phyloP scores from a whole-genome alignment of 2,113 vertebrate species.

The Oxyruncus cristatus region DNA sequence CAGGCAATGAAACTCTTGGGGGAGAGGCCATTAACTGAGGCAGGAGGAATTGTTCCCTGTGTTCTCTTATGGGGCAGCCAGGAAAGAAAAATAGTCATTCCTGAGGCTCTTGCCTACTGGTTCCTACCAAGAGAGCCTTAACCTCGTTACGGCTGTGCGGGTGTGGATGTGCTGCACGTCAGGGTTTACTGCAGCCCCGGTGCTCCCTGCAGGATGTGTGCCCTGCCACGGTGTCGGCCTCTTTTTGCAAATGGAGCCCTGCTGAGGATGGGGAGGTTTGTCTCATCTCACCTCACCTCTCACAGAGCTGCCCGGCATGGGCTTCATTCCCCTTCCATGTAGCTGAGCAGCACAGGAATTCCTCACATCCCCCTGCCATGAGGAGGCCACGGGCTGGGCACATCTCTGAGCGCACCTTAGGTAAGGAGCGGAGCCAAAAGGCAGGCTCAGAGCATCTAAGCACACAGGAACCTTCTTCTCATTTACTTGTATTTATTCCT shows the following conservation, averaged over 20 bases:
- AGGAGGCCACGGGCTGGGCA: neutral
- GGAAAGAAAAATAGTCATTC: constrained; percentile 49
- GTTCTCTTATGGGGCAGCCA: constrained; percentile 29
- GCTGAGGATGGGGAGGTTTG: neutral
- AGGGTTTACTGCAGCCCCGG: neutral
- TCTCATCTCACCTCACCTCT: neutral
- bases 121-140: constrained; percentile 53
- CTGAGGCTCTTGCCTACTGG: neutral
- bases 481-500: neutral
- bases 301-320: fast-evolving
- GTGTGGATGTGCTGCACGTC: neutral
- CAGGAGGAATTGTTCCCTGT: neutral
- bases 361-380: neutral
- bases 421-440: neutral
- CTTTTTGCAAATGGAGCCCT: neutral
- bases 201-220: neutral
- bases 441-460: neutral
- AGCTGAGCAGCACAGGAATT: neutral
- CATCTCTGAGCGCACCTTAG: neutral
- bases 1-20: neutral
- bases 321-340: neutral
- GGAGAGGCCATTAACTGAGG: constrained; percentile 36
- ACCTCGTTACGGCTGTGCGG: constrained; percentile 8
- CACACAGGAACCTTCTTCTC: neutral
- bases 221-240: neutral